Evolutionary conservation across 2,888 invertebrate genomes (phyloP).

Genomic region (Himalopsyche tibetana): DNA sequence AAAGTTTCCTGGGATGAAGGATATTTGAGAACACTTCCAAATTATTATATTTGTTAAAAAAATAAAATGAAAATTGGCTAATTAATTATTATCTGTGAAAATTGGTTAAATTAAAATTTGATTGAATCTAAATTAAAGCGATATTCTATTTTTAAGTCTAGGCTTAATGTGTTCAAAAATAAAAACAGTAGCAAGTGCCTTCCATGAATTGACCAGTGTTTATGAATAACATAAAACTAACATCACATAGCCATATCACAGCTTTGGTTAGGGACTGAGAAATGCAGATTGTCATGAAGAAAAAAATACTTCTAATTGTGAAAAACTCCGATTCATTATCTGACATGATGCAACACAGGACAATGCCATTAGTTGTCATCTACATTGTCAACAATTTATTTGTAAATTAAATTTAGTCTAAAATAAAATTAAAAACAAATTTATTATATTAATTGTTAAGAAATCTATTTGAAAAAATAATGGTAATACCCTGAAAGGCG

Average conservation of each 20-base stretch:
- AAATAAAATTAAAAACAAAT: constrained; percentile 74
- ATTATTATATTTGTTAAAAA: constrained; percentile 64
- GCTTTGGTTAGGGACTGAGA: constrained; percentile 73
- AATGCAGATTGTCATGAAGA: constrained; percentile 15
- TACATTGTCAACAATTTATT: constrained; percentile 71
- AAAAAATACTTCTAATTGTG: background rate
- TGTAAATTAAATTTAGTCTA: constrained; percentile 74
- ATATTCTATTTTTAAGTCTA: constrained; percentile 79
- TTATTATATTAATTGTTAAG: constrained; percentile 77
- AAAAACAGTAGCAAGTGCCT: constrained; percentile 88
- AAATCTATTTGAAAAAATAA: constrained; percentile 74
- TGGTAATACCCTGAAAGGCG: constrained; percentile 88
- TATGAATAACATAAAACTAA: constrained; percentile 59
- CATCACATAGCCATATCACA: constrained; percentile 67
- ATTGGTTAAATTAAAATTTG: constrained; percentile 59
- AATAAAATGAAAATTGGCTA: constrained; percentile 58
- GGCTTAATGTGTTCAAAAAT: constrained; percentile 86
- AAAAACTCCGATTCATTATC: constrained; percentile 33
- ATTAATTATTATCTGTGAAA: constrained; percentile 57
- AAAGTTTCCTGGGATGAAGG: constrained; percentile 46
- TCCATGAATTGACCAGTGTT: constrained; percentile 80
- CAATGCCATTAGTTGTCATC: constrained; percentile 54
- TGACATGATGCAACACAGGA: constrained; percentile 55
- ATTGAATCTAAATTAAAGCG: constrained; percentile 64
- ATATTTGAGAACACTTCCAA: constrained; percentile 60